Evolutionary conservation across 2,113 vertebrate genomes (phyloP).

Genomic region (Gadus macrocephalus): DNA sequence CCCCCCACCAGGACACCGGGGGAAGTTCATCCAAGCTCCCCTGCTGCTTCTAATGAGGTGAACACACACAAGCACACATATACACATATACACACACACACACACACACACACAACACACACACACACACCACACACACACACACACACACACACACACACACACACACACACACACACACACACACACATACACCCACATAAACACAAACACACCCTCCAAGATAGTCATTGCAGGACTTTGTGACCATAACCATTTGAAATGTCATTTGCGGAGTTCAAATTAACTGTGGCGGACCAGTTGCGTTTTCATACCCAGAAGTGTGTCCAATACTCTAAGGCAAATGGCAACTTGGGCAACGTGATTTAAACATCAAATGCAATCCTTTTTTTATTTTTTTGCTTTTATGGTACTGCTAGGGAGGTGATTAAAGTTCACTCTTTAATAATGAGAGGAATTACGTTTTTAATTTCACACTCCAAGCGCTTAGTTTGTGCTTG

Average conservation of each 20-base stretch:
- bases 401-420: neutral
- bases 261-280: constrained; percentile 55
- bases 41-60: too few species aligned
- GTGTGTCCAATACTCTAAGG: constrained; percentile 42
- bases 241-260: constrained; percentile 30
- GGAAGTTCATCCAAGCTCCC: constrained; percentile 55
- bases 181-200: constrained; percentile 13
- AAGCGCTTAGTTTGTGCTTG: neutral
- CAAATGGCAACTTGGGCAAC: constrained; percentile 43
- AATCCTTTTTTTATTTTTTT: constrained; percentile 34
- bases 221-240: constrained; percentile 10
- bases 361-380: constrained; percentile 66
- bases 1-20: constrained; percentile 55
- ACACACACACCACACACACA: too few species aligned
- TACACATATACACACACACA: constrained; percentile 17
- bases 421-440: constrained; percentile 16
- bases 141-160: too few species aligned
- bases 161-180: constrained; percentile 11
- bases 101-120: too few species aligned
- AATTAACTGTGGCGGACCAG: constrained; percentile 47
- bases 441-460: constrained; percentile 34
- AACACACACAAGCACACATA: neutral
- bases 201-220: constrained; percentile 4
- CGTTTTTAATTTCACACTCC: constrained; percentile 26
- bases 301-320: constrained; percentile 42